Conservation (phyloP, 2,797 vertebrate species). For the Rousettus madagascariensis region DNA sequence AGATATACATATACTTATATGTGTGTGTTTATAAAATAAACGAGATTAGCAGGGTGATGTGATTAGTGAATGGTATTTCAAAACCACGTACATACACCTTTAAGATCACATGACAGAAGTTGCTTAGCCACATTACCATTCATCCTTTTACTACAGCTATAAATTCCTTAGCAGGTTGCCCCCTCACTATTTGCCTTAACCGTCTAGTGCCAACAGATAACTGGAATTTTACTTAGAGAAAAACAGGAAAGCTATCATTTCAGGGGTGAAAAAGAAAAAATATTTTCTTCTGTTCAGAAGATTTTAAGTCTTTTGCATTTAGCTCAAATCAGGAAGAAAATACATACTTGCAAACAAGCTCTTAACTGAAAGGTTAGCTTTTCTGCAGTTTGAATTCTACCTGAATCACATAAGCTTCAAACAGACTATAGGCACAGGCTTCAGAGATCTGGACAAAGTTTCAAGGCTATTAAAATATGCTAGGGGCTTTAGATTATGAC, state of each 20-base stretch:
- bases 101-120: constrained; percentile 44
- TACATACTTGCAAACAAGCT: constrained; percentile 31
- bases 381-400: constrained; percentile 30
- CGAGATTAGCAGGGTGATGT: not conserved
- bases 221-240: not conserved
- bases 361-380: constrained; percentile 47
- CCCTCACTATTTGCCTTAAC: not conserved
- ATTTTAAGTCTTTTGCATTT: constrained; percentile 44
- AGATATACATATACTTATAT: not conserved
- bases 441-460: constrained; percentile 53
- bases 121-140: constrained; percentile 21
- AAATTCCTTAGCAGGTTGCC: not conserved
- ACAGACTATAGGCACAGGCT: not conserved
- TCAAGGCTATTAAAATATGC: constrained; percentile 50
- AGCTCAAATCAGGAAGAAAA: constrained; percentile 55
- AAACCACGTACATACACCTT: constrained; percentile 29
- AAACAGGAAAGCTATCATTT: constrained; percentile 21
- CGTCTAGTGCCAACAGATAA: not conserved
- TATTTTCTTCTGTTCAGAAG: constrained; percentile 42
- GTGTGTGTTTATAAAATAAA: constrained; percentile 28
- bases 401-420: constrained; percentile 61
- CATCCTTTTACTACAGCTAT: constrained; percentile 54
- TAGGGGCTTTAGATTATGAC: constrained; percentile 53
- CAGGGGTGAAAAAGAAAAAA: constrained; percentile 18
- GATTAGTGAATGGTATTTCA: constrained; percentile 13